Conservation (phyloP, 1,140 invertebrate species). For the Forficula auricularia region DNA sequence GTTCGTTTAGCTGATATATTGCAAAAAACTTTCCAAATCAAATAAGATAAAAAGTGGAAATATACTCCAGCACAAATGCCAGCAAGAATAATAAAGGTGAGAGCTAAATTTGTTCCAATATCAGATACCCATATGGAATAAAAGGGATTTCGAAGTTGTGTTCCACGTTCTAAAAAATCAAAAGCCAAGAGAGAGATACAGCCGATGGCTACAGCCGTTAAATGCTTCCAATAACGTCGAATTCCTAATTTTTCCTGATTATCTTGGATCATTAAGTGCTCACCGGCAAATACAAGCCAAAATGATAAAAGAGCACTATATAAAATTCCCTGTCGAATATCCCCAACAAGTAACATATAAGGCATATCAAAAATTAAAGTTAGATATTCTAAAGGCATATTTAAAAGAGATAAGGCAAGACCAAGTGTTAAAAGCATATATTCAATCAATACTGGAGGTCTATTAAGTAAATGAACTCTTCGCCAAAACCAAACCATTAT, state of each 20-base stretch:
- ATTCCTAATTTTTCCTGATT: slow-evolving; percentile 58
- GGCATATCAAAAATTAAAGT: slow-evolving; percentile 82
- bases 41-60: slow-evolving; percentile 84
- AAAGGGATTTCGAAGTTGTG: slow-evolving; percentile 90
- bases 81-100: slow-evolving; percentile 82
- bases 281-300: slow-evolving; percentile 96
- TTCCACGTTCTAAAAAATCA: slow-evolving; percentile 90
- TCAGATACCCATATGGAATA: slow-evolving; percentile 95
- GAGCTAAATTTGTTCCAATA: slow-evolving; percentile 75
- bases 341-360: slow-evolving; percentile 84
- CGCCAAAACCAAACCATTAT: slow-evolving; percentile 91
- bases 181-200: slow-evolving; percentile 87
- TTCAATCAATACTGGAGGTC: slow-evolving; percentile 77
- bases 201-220: slow-evolving; percentile 78
- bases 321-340: slow-evolving; percentile 93
- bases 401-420: slow-evolving; percentile 66
- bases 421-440: slow-evolving; percentile 80
- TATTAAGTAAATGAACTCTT: slow-evolving; percentile 64
- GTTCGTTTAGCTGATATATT: slow-evolving; percentile 83
- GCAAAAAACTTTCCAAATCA: slow-evolving; percentile 80
- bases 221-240: slow-evolving; percentile 83
- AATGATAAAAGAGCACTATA: slow-evolving; percentile 90
- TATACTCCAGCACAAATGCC: slow-evolving; percentile 79
- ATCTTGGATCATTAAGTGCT: slow-evolving; percentile 85
- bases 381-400: slow-evolving; percentile 87